Base-by-base conservation (phyloP, 2,113 vertebrate species). In the Paradisaea rubra region DNA sequence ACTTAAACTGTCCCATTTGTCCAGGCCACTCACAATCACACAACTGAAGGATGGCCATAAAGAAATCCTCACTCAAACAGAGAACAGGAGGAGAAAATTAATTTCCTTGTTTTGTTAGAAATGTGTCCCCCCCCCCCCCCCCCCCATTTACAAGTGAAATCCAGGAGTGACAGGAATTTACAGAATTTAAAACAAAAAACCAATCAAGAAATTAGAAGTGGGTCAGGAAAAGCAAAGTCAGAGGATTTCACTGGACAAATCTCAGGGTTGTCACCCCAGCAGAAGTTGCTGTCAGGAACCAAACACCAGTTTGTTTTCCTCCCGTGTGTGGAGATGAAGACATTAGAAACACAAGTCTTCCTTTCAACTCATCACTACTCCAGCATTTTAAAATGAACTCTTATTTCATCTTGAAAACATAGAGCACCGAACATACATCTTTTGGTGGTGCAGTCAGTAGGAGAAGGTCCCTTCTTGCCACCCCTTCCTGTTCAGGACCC, bases 1-100 rank as follows among this genome's bases (percentile, higher is more conserved):
- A 81, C 59, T 63, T 59, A 78, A 94, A 81, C 25, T 33, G 42
- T 14, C 80, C 78, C 45, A 54, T 88, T 90, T 89, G 74, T 72
- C 66, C 71, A 83, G 71, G 71, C n/a, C n/a, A 42, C 57, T 77
- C 76, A 93, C 68, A 72, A 65, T 60, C 81, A 82, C 23, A 30
- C 61, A 85, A 45, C 61, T 88, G 91, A 91, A 81, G 20, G 42
- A 86, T 11, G 23, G 45, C 28, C 61, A 57, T 65, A 80, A 82
- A 88, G 70, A 87, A 95, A 95, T 60, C 31, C 27, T 81, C 44
- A 11, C 39, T 87, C 73, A 65, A 92, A 83, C 10, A 7, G 1
- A 8, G 13, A 60, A 33, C 35, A 81, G 47, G 28, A 66, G 13
- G n/a, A 72, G 31, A 57, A 78, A 17, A 69, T 70, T 78, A 53